phyloP scores from a whole-genome alignment of 2,888 invertebrate species.

The Tenthredo notha region DNA sequence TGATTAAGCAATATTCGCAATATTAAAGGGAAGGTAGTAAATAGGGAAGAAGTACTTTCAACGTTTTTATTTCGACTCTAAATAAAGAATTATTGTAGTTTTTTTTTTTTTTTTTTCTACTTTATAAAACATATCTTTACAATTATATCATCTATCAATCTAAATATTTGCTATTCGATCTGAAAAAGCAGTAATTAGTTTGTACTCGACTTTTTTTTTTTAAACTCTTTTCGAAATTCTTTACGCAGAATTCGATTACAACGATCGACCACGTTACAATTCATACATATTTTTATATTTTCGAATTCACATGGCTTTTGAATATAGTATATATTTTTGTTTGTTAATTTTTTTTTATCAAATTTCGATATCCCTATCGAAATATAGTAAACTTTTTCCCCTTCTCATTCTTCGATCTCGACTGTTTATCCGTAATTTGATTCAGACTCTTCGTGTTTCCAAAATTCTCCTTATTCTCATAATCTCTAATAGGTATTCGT shows the following conservation, averaged over 20 bases:
- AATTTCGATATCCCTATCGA: constrained; percentile 56
- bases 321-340: neutral
- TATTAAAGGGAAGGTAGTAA: neutral
- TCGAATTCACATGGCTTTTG: neutral
- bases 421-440: constrained; percentile 33
- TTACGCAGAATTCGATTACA: neutral
- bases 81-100: neutral
- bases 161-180: neutral
- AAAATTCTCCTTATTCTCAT: constrained; percentile 70
- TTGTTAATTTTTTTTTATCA: neutral
- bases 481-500: constrained; percentile 59
- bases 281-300: neutral
- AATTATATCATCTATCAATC: neutral
- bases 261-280: neutral
- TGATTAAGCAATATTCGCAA: neutral
- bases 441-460: constrained; percentile 2
- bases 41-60: neutral
- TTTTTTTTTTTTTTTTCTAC: neutral
- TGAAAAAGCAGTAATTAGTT: neutral
- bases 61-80: constrained; percentile 16
- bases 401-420: constrained; percentile 65
- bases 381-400: constrained; percentile 73
- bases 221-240: no score
- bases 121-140: neutral
- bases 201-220: neutral